These are phyloP conservation scores for Choloepus didactylus DNA, from an alignment of 2,797 vertebrate species.

Conservation along the genomic window DNA sequence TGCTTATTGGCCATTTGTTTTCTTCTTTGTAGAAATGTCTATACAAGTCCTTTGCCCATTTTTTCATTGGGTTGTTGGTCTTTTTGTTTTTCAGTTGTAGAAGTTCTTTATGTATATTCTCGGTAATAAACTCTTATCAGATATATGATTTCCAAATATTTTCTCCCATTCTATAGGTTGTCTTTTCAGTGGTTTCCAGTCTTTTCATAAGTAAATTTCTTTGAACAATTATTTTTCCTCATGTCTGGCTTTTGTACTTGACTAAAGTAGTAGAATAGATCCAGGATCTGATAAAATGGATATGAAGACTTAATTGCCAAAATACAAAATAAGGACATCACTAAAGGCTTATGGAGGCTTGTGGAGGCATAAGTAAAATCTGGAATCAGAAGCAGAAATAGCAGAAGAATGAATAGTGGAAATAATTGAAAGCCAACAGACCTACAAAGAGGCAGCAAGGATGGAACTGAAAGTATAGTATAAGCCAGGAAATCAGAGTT, in stretches of 20 bases:
- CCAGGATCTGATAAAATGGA: background rate
- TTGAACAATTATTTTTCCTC: background rate
- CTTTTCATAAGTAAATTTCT: background rate
- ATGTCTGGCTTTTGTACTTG: conserved; percentile 2
- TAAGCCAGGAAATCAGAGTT: background rate
- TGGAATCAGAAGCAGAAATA: background rate
- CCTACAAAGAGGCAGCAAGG: background rate
- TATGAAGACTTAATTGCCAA: background rate
- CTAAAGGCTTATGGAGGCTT: background rate
- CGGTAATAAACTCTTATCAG: too few species aligned
- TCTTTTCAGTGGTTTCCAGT: background rate
- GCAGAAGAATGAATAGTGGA: background rate
- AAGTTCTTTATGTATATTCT: too few species aligned
- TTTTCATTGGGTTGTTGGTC: too few species aligned
- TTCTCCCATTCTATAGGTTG: too few species aligned
- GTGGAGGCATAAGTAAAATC: background rate
- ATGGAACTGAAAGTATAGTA: background rate
- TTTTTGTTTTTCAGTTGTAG: too few species aligned
- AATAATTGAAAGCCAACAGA: background rate
- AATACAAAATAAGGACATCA: background rate
- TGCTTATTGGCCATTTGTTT: too few species aligned
- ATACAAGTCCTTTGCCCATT: too few species aligned
- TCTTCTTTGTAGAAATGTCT: too few species aligned
- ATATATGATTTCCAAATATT: too few species aligned
- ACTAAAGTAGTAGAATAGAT: background rate